These are phyloP conservation scores for Mechanitis messenoides DNA, from an alignment of 2,888 invertebrate species.

Conservation along the genomic window DNA sequence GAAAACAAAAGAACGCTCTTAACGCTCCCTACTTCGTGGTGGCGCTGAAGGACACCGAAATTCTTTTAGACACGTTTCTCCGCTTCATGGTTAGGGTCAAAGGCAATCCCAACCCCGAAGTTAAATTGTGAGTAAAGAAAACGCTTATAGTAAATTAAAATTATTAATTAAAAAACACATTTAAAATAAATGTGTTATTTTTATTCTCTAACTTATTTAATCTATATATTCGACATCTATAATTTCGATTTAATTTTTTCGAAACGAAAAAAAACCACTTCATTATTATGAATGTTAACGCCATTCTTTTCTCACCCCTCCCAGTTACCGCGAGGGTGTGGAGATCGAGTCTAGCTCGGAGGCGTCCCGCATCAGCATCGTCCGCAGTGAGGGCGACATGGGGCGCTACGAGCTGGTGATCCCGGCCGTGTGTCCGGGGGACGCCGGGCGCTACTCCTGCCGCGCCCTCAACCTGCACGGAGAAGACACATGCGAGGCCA, in stretches of 20 bases:
- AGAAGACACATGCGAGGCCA: conserved; percentile 84
- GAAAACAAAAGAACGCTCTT: conserved; percentile 80
- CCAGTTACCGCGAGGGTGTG: conserved; percentile 87
- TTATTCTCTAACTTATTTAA: too few relatives aligned
- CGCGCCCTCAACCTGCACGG: conserved; percentile 89
- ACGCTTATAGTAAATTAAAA: not conserved
- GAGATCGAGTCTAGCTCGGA: conserved; percentile 82
- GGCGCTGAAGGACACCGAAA: conserved; percentile 90
- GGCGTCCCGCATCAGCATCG: conserved; percentile 81
- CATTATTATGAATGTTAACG: too few relatives aligned
- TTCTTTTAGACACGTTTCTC: conserved; percentile 89
- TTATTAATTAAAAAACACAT: too few relatives aligned
- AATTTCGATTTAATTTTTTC: too few relatives aligned
- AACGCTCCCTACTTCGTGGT: conserved; percentile 91
- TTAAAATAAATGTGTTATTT: too few relatives aligned
- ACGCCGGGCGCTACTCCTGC: conserved; percentile 91
- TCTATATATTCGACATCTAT: too few relatives aligned
- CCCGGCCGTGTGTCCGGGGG: conserved; percentile 83
- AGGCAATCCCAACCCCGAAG: conserved; percentile 91
- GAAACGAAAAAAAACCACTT: too few relatives aligned
- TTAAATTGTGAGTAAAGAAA: conserved; percentile 87
- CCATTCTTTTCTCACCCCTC: conserved; percentile 41
- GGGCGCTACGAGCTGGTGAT: conserved; percentile 94
- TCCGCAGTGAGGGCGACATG: conserved; percentile 84
- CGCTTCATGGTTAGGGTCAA: conserved; percentile 92